phyloP scores from a whole-genome alignment of 2,113 vertebrate species.

The human (Homo sapiens) region GRCh38 chr13:67484501-67485000 shows the following conservation, averaged over 20 bases:
- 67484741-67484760: constrained; percentile 62
- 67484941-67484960: constrained; percentile 79
- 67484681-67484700: constrained; percentile 34
- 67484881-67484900: constrained; percentile 63
- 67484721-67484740: constrained; percentile 62
- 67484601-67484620: background rate
- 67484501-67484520: background rate
- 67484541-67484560: background rate
- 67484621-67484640: background rate
- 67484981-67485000: constrained; percentile 81
- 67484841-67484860: constrained; percentile 60
- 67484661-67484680: background rate
- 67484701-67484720: background rate
- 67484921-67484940: constrained; percentile 78
- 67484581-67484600: background rate
- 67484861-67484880: constrained; percentile 71
- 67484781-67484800: constrained; percentile 72
- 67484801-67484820: constrained; percentile 64
- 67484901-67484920: constrained; percentile 76
- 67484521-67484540: background rate
- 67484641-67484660: constrained; percentile 2
- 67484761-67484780: constrained; percentile 61
- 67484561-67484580: background rate
- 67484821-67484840: constrained; percentile 64
- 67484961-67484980: constrained; percentile 79